Base-by-base conservation (phyloP, 2,113 vertebrate genomes). In the Hucho hucho region DNA sequence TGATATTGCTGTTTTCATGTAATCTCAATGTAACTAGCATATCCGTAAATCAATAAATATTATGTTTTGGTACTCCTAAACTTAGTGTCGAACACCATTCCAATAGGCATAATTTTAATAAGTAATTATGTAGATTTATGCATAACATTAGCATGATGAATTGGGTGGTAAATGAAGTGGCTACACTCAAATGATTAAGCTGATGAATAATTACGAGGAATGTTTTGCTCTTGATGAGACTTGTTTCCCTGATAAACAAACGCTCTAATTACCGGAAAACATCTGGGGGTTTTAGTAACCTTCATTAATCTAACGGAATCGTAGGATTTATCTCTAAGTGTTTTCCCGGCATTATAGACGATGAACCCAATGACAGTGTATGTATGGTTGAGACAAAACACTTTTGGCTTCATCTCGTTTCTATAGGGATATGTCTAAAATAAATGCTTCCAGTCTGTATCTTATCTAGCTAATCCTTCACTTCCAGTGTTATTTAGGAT, bases 111-210 rank as follows among this genome's bases (percentile, higher is more conserved):
- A 89, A 53, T 18, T 93, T 69, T 79, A n/a, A 37, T 92, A 93
- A 94, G 91, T 94, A 95, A 97, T 97, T 97, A 98, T 98, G 96
- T 92, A 98, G 95, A 99, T 99, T 97, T 98, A 98, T 98, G 96
- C 97, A 96, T 94, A 96, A 95, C 96, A 99, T 99, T 98, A 97
- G 96, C 96, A 98, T 96, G 96, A 99, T 98, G 95, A 97, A 99
- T 98, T 98, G 95, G 96, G 96, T 95, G 96, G 95, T 97, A 98
- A 98, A 97, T 97, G 95, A 98, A 96, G 96, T 96, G 94, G 96
- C 97, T 97, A 96, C 95, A 97, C 96, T 98, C 97, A 96, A 99
- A 98, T 98, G 98, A 97, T 98, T 98, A 98, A 98, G 96, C 98
- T 98, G 96, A 98, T 98, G 95, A 98, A 98, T 98, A 98, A 98